Base-by-base conservation (phyloP, 2,797 vertebrate species). In the Tangara arthus region DNA sequence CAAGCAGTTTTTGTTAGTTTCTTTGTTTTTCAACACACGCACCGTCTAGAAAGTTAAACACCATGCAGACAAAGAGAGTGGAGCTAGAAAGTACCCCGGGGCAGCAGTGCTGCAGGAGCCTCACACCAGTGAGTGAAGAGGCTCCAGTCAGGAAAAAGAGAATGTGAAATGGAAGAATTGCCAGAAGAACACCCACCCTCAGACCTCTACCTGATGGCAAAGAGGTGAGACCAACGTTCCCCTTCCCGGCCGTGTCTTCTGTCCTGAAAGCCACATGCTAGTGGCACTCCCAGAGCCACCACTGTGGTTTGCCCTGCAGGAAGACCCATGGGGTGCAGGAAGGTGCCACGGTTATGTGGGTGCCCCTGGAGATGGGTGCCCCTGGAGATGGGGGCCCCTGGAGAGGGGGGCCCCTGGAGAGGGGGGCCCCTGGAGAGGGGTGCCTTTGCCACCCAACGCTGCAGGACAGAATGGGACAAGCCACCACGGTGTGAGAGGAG, bases 11-110 rank as follows among this genome's bases (percentile, higher is more conserved):
- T 96, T 96, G 72, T 96, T 91, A 6, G 9, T 75, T 75, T 91
- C 95, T 95, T 94, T 93, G 87, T 94, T 97, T 96, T 97, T 94
- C 65, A 97, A 97, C 95, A 97, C 97, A 98, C 96, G 61, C 97
- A 98, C 97, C 84, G 47, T 96, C 95, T 97, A 98, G 96, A 96
- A 96, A 97, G 94, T 97, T 95, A 95, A 97, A 97, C 90, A 91
- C 97, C 98, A 98, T 98, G 98, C 98, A 98, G 97, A 95, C 96
- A 65, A 97, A 97, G 96, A 97, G 93, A 97, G 95, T 97, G 97
- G 96, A 97, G 96, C 96, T 93, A 97, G 95, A 84, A 96, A 97
- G 77, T 96, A 94, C 92, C 90, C 77, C 24, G 2, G 96, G 75
- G 84, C 85, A 87, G 95, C 95, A 92, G 89, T 46, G 50, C 93